Conservation (phyloP, 35 echinoderm and acorn worm genomes). For the Holothuria glaberrima region DNA sequence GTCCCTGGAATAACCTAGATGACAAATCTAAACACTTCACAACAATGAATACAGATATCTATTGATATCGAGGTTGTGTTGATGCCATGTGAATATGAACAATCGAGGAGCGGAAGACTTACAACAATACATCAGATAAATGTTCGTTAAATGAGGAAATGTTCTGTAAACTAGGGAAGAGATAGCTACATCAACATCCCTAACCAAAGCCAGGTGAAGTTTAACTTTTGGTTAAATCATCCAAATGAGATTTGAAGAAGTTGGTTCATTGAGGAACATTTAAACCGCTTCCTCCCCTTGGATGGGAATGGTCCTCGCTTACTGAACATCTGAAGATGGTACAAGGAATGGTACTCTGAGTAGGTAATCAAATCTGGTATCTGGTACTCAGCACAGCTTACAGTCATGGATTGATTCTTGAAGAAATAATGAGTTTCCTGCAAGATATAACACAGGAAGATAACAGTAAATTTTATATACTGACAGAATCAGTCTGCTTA, state of each 20-base stretch:
- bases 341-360: neutral
- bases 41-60: neutral
- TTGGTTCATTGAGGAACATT: neutral
- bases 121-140: neutral
- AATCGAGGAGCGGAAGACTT: neutral
- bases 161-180: neutral
- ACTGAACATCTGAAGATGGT: slow-evolving; percentile 26
- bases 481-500: no score
- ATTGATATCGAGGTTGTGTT: neutral
- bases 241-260: neutral
- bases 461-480: neutral
- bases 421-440: neutral
- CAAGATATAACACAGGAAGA: neutral
- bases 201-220: neutral
- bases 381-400: neutral
- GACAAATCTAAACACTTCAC: neutral
- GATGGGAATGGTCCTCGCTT: slow-evolving; percentile 42
- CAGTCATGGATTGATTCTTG: slow-evolving; percentile 18
- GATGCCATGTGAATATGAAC: neutral
- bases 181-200: neutral
- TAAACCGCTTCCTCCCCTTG: slow-evolving; percentile 40
- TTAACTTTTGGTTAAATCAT: neutral
- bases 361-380: neutral
- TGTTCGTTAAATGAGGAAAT: neutral
- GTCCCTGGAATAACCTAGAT: neutral